Evolutionary conservation across 2,113 vertebrate genomes (phyloP).

Genomic region (Anhinga rufa): DNA sequence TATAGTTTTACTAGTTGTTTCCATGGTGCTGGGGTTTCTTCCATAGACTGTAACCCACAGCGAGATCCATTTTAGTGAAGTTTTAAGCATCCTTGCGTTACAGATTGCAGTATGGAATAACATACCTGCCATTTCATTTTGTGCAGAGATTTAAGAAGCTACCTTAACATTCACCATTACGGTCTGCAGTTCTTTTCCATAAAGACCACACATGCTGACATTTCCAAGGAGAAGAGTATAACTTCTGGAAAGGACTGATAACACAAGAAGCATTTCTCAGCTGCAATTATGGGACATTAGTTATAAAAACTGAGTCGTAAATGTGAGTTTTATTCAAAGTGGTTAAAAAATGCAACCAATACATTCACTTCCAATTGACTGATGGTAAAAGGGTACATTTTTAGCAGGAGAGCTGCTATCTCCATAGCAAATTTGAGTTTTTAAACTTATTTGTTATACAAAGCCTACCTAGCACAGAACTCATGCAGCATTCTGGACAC

Average conservation of each 20-base stretch:
- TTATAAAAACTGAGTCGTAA: neutral
- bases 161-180: neutral
- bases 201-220: neutral
- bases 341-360: neutral
- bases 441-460: neutral
- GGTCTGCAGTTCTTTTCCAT: neutral
- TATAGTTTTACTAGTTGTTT: neutral
- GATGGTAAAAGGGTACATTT: neutral
- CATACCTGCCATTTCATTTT: neutral
- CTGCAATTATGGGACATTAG: neutral
- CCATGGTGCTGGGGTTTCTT: neutral
- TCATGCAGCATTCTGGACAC: neutral
- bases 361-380: neutral
- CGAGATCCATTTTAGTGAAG: neutral
- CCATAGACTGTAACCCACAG: neutral
- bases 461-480: neutral
- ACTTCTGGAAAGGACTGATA: conserved; percentile 14
- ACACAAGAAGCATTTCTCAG: neutral
- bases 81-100: neutral
- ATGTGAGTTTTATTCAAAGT: neutral
- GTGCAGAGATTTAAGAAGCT: neutral
- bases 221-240: neutral
- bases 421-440: neutral
- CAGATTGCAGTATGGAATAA: neutral
- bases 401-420: neutral